Evolutionary conservation across 2,113 vertebrate species (phyloP).

Genomic region (Butorides virescens): DNA sequence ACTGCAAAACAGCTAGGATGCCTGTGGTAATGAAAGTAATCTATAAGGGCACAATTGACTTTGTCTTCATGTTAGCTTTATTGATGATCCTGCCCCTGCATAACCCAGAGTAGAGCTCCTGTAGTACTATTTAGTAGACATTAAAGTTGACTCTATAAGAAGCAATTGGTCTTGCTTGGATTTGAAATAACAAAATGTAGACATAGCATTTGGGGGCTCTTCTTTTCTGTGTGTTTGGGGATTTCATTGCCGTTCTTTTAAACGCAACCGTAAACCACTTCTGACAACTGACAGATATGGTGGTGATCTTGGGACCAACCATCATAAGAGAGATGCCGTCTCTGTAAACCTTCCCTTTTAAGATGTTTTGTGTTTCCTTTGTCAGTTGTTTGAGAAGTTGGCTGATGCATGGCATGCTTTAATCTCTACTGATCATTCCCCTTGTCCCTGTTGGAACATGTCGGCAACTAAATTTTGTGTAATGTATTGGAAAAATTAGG

Average conservation of each 20-base stretch:
- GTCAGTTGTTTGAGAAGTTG: slow-evolving; percentile 1
- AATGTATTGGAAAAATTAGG: slow-evolving; percentile 23
- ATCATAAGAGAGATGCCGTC: neutral
- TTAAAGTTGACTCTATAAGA: neutral
- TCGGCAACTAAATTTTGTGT: slow-evolving; percentile 27
- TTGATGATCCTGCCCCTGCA: neutral
- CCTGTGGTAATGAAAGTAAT: neutral
- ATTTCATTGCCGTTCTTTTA: neutral
- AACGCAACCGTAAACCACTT: neutral
- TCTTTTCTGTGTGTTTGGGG: neutral
- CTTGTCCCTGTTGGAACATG: slow-evolving; percentile 33
- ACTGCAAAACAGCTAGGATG: neutral
- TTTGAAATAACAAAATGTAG: neutral
- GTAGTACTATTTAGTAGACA: neutral
- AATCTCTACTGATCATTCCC: slow-evolving; percentile 13
- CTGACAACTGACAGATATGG: neutral
- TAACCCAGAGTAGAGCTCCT: neutral
- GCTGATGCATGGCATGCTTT: neutral
- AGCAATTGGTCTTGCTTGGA: neutral
- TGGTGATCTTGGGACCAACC: neutral
- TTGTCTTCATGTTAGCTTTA: neutral
- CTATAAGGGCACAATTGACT: neutral
- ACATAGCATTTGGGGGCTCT: neutral
- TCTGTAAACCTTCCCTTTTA: neutral
- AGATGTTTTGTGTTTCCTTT: neutral